Evolutionary conservation across 2,888 invertebrate species (phyloP).

Genomic region (Elmis aenea): DNA sequence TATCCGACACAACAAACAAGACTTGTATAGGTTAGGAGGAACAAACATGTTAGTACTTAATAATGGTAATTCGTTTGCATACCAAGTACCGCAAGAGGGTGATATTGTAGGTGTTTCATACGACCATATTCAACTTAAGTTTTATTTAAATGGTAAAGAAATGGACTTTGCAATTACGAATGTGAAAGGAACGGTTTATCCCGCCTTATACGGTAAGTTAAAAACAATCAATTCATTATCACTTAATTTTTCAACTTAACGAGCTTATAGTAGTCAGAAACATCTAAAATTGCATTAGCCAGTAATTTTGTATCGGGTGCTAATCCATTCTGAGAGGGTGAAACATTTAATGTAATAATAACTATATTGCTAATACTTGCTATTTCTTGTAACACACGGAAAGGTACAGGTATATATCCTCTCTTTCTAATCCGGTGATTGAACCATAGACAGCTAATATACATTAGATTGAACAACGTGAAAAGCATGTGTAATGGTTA

Average conservation of each 20-base stretch:
- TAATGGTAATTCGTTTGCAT: slow-evolving; percentile 42
- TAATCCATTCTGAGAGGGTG: too few species aligned
- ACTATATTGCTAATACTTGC: too few species aligned
- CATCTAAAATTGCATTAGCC: too few species aligned
- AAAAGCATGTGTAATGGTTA: too few species aligned
- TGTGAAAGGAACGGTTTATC: slow-evolving; percentile 86
- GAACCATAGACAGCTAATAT: too few species aligned
- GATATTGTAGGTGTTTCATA: slow-evolving; percentile 92
- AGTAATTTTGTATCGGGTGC: too few species aligned
- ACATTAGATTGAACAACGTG: too few species aligned
- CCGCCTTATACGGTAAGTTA: slow-evolving; percentile 86
- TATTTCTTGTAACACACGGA: too few species aligned
- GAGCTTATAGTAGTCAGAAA: too few species aligned
- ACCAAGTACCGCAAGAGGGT: slow-evolving; percentile 76
- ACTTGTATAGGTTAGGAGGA: slow-evolving; percentile 59
- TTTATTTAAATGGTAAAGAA: slow-evolving; percentile 87
- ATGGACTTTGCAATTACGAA: slow-evolving; percentile 81
- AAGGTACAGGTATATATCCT: too few species aligned
- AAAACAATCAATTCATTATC: slow-evolving; percentile 7
- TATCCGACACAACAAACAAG: slow-evolving; percentile 78
- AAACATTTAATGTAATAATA: too few species aligned
- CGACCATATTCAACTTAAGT: slow-evolving; percentile 93
- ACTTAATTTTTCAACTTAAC: slow-evolving; percentile 5
- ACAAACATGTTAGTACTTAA: slow-evolving; percentile 33
- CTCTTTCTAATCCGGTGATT: too few species aligned